These are phyloP conservation scores for Apantesis nais DNA, from an alignment of 2,888 invertebrate genomes.

Conservation along the genomic window DNA sequence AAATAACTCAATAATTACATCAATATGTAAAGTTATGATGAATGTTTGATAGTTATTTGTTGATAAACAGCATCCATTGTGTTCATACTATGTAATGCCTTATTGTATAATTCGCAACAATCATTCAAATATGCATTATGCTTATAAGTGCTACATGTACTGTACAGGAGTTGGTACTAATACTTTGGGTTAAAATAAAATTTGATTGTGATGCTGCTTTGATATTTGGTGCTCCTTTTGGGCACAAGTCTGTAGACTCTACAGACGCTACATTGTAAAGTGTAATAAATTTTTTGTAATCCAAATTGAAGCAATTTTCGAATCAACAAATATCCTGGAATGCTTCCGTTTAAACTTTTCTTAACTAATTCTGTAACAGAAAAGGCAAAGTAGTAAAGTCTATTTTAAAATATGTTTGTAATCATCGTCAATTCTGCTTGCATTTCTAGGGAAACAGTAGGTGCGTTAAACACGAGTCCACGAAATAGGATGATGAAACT, in stretches of 20 bases:
- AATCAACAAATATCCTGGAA: conserved; percentile 8
- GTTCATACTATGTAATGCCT: background rate
- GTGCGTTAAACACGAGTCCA: conserved; percentile 26
- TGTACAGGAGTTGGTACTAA: background rate
- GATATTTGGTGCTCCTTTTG: background rate
- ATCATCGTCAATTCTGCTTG: conserved; percentile 22
- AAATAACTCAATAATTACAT: background rate
- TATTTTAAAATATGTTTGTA: conserved; percentile 22
- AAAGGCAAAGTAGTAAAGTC: conserved; percentile 15
- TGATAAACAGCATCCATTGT: conserved; percentile 10
- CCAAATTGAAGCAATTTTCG: conserved; percentile 1
- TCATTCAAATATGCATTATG: background rate
- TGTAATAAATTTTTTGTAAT: background rate
- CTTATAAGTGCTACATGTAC: background rate
- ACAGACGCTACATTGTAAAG: too few relatives aligned
- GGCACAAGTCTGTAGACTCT: background rate
- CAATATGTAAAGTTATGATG: conserved; percentile 4
- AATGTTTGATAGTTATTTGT: conserved; percentile 2
- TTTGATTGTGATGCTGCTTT: background rate
- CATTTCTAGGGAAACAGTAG: conserved; percentile 31
- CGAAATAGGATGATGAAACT: conserved; percentile 30
- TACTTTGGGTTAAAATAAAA: background rate
- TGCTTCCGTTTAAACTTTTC: conserved; percentile 21
- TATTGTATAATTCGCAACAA: background rate
- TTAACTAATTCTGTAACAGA: conserved; percentile 10